Evolutionary conservation across 2,113 vertebrate species (phyloP), one percentile per base, ranked within the genome.

Genomic region (Poeciliopsis prolifica): DNA sequence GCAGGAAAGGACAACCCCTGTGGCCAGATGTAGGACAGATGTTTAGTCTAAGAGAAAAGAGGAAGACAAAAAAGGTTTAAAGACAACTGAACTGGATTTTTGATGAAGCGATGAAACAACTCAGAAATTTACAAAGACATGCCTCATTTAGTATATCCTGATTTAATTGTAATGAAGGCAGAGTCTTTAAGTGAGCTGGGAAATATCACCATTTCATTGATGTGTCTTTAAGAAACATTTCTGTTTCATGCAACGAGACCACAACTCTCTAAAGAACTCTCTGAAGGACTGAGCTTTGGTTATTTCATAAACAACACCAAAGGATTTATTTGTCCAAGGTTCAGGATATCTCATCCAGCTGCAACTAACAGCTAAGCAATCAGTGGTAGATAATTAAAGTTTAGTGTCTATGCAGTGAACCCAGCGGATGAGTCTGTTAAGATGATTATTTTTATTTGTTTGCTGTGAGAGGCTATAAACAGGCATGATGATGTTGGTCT

Each of bases 1-100:
- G 71, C 35, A 68, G 48, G 85, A 61, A 33, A 70, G 72, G 61
- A 72, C 73, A 77, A 72, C 74, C 66, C 37, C 33, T 65, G 4
- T 37, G 35, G n/a, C 75, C 91, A 92, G 87, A 89, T 93, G 89
- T 81, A 65, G 63, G 81, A 51, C 90, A 92, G 84, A 93, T 91
- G 92, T 84, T 83, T 24, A 65, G 68, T 73, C 48, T 33, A 67
- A 86, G 35, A 31, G 15, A 6, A 24, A 58, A 19, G 4, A 28
- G 71, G 33, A 12, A 14, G 13, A 15, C 48, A 54, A 61, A 60
- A 70, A 9, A 9, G 69, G 68, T 67, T 69, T 28, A 61, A 68
- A 31, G 54, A 67, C 67, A 74, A 62, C 48, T 77, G 26, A 26
- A 63, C 37, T 62, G 19, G 14, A 78, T 70, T 65, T 75, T 77